These are phyloP conservation scores for Apis cerana DNA, from an alignment of 1,140 invertebrate species.

Conservation along the genomic window DNA sequence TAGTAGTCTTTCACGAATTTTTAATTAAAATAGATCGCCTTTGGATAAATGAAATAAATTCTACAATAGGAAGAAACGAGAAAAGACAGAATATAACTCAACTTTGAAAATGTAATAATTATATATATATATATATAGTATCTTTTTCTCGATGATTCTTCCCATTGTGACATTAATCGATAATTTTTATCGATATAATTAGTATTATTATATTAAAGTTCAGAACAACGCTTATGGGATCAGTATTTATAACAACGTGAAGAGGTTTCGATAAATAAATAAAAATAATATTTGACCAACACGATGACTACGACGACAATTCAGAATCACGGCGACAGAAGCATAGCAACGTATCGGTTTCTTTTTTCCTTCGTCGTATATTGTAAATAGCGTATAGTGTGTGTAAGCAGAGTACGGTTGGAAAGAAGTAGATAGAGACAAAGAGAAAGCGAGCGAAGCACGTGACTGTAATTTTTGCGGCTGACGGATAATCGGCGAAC, in stretches of 20 bases:
- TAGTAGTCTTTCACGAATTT: background rate
- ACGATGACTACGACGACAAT: background rate
- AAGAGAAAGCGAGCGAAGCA: slow-evolving; percentile 45
- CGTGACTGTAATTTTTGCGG: slow-evolving; percentile 47
- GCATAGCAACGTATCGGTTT: slow-evolving; percentile 46
- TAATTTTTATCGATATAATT: background rate
- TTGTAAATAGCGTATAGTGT: slow-evolving; percentile 69
- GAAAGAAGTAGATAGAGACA: slow-evolving; percentile 52
- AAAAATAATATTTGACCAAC: background rate
- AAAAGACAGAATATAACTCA: background rate
- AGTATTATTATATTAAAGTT: background rate
- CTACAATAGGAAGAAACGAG: background rate
- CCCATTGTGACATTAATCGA: background rate
- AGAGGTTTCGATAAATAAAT: slow-evolving; percentile 57
- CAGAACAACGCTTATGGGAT: slow-evolving; percentile 52
- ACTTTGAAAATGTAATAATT: background rate
- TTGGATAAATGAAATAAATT: background rate
- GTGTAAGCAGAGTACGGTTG: background rate
- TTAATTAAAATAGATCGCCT: background rate
- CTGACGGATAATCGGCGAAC: slow-evolving; percentile 45
- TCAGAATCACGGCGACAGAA: slow-evolving; percentile 38
- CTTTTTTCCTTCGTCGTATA: slow-evolving; percentile 65
- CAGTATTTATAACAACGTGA: slow-evolving; percentile 58
- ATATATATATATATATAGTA: background rate
- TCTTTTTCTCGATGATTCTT: background rate